Conservation (phyloP, 2,888 invertebrate genomes). For the Protodeltote pygarga region DNA sequence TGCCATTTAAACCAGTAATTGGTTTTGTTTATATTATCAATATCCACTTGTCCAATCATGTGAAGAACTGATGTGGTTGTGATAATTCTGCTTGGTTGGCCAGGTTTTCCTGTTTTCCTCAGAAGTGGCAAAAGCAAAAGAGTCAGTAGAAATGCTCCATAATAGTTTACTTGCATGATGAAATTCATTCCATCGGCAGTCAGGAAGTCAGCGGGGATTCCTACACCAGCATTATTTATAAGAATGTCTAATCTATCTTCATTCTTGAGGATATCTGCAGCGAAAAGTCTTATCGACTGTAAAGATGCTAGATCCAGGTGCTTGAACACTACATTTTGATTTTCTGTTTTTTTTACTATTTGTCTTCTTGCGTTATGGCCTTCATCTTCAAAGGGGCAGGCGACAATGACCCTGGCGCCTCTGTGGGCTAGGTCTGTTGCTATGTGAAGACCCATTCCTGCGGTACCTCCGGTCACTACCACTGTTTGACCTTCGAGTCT, state of each 20-base stretch:
- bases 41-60: constrained; percentile 45
- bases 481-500: constrained; percentile 46
- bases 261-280: constrained; percentile 89
- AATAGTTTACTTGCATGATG: constrained; percentile 96
- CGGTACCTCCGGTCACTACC: constrained; percentile 69
- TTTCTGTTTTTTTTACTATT: constrained; percentile 88
- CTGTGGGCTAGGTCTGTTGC: constrained; percentile 68
- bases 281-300: constrained; percentile 92
- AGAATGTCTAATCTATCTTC: constrained; percentile 92
- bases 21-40: constrained; percentile 44
- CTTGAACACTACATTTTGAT: constrained; percentile 88
- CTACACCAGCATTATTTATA: constrained; percentile 95
- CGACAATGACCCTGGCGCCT: constrained; percentile 69
- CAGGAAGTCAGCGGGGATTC: constrained; percentile 66
- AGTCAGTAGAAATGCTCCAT: constrained; percentile 92
- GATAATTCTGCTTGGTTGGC: constrained; percentile 60
- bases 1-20: constrained; percentile 21
- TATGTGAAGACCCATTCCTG: constrained; percentile 68
- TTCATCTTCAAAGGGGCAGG: constrained; percentile 67
- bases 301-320: constrained; percentile 91
- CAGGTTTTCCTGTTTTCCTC: constrained; percentile 60
- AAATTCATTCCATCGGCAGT: constrained; percentile 93
- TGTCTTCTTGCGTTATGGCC: constrained; percentile 78
- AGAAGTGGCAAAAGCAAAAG: constrained; percentile 56
- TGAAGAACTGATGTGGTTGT: constrained; percentile 86